phyloP scores from a whole-genome alignment of 2,888 invertebrate genomes.

The Orchesella flavescens region DNA sequence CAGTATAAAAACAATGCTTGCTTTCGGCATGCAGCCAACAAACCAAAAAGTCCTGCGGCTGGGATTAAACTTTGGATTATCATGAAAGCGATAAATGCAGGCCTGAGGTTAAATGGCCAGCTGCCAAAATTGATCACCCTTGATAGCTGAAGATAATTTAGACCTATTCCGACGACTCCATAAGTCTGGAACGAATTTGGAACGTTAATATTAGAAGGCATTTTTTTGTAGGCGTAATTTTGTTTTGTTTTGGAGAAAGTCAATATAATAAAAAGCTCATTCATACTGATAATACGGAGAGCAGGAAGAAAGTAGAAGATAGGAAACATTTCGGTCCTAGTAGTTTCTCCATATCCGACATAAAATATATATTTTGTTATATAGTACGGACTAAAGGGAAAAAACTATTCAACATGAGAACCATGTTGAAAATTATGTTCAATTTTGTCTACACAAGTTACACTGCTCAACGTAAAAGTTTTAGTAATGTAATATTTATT shows the following conservation, averaged over 20 bases:
- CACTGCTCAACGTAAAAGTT: too few relatives aligned
- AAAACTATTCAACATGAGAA: too few relatives aligned
- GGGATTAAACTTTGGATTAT: slow-evolving; percentile 38
- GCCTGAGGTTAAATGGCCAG: slow-evolving; percentile 55
- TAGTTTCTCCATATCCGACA: not conserved
- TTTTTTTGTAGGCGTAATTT: not conserved
- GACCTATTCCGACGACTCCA: slow-evolving; percentile 40
- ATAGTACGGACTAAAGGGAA: too few relatives aligned
- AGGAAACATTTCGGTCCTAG: slow-evolving; percentile 46
- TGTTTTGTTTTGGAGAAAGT: not conserved
- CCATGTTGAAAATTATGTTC: too few relatives aligned
- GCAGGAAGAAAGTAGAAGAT: slow-evolving; percentile 22
- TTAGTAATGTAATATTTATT: too few relatives aligned
- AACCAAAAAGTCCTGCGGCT: slow-evolving; percentile 14
- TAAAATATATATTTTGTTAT: too few relatives aligned
- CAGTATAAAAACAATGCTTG: slow-evolving; percentile 30
- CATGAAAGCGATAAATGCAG: slow-evolving; percentile 14
- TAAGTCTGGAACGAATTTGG: slow-evolving; percentile 19
- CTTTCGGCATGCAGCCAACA: slow-evolving; percentile 20
- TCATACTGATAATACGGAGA: slow-evolving; percentile 41
- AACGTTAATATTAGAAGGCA: not conserved
- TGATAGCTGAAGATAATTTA: slow-evolving; percentile 27
- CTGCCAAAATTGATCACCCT: slow-evolving; percentile 25
- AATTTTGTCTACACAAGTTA: too few relatives aligned
- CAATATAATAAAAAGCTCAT: not conserved